Base-by-base conservation (phyloP, 2,888 invertebrate species). In the Drosophila pseudotakahashii region DNA sequence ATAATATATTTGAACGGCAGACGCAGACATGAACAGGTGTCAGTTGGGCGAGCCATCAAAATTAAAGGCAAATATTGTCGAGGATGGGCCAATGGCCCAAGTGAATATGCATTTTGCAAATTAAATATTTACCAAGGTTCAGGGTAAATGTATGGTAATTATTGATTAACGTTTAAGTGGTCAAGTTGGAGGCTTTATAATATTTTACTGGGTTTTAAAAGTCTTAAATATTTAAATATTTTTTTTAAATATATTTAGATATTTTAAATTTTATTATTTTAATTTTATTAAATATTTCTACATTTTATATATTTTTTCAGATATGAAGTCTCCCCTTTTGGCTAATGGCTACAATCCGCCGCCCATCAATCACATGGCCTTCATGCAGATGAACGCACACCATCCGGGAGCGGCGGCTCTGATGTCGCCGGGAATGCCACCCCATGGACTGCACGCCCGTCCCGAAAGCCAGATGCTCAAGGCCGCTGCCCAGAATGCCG, bases 311-410 rank as follows among this genome's bases (percentile, higher is more conserved):
- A 7, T 1, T 32, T 26, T 13, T 5, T 6, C 94, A 97, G 97
- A 97, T 93, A 95, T 97, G 93, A 96, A 98, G 92, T 97, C 97
- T 19, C 98, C 98, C 34, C 94, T 98, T 42, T 93, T 98, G 83
- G 97, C 97, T 70, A 98, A 98, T 91, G 98, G 98, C 75, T 98
- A 98, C 94, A 98, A 97, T 93, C 97, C 97, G 81, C 98, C 97
- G 69, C 98, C 98, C 66, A 94, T 97, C 83, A 97, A 97, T 91
- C 98, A 97, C 90, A 97, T 98, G 97, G 97, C 97, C 90, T 97
- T 98, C 93, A 97, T 97, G 97, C 97, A 97, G 92, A 95, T 97
- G 92, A 95, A 95, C 77, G 96, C 96, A 90, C 97, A 96, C 91
- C 94, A 94, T 92, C 94, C 95, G 57, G 94, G 95, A 59, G 93